Conservation (phyloP, 2,113 vertebrate genomes). For the Sceloporus tristichus region DNA sequence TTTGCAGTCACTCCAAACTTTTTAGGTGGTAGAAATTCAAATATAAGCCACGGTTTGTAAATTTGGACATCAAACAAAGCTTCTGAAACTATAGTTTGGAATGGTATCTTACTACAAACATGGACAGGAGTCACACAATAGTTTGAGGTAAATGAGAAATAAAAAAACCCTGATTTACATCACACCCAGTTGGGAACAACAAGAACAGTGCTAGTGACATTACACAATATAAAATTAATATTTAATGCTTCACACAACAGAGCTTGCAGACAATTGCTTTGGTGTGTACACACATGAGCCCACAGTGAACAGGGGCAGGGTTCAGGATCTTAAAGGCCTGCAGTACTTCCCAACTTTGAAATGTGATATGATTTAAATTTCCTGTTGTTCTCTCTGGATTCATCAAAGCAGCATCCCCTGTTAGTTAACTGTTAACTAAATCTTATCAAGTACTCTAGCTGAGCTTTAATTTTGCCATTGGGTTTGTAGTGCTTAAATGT, state of each 20-base stretch:
- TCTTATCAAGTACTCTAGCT: conserved; percentile 67
- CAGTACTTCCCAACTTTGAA: conserved; percentile 62
- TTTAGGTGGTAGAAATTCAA: not conserved
- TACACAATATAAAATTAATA: conserved; percentile 46
- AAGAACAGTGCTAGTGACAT: conserved; percentile 18
- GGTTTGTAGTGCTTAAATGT: conserved; percentile 69
- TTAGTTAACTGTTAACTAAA: conserved; percentile 66
- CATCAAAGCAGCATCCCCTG: conserved; percentile 53
- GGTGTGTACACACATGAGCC: not conserved
- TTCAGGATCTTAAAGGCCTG: conserved; percentile 47
- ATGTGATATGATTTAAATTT: conserved; percentile 57
- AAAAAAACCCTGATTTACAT: not conserved
- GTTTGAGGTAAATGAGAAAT: conserved; percentile 51
- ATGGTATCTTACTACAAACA: fast-evolving
- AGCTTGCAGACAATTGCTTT: not conserved
- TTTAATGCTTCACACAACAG: conserved; percentile 22
- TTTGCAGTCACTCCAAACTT: not conserved
- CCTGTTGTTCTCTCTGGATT: conserved; percentile 54
- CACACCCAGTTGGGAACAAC: conserved; percentile 23
- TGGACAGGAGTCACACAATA: not conserved
- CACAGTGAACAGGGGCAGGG: not conserved
- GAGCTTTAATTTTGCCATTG: conserved; percentile 60
- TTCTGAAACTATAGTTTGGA: not conserved
- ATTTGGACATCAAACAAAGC: not conserved
- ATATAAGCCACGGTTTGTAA: not conserved